Percentiles rank a stretch among this genome's conserved stretches.
phyloP scores from a whole-genome alignment of 1,140 invertebrate genomes.

The Drosophila mauritiana region DNA sequence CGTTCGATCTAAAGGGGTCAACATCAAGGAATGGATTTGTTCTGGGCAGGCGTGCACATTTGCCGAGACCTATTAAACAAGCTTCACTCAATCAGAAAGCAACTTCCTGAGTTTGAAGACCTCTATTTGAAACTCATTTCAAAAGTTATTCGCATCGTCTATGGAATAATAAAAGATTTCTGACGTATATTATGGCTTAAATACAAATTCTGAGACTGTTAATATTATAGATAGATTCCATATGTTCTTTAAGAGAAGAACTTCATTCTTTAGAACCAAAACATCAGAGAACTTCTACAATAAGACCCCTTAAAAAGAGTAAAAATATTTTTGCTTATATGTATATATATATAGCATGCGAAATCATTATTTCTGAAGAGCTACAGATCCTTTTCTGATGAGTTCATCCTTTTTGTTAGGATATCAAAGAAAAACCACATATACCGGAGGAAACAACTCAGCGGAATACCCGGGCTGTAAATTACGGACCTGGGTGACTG shows the following conservation, averaged over 20 bases:
- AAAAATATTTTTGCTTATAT: too few relatives aligned
- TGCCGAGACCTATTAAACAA: background rate
- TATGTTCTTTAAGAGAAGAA: too few relatives aligned
- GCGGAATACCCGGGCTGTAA: constrained; percentile 3
- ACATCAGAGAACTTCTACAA: too few relatives aligned
- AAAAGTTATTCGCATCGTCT: too few relatives aligned
- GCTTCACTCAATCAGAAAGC: background rate
- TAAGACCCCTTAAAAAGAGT: too few relatives aligned
- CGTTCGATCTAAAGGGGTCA: constrained; percentile 34
- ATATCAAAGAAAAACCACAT: constrained; percentile 6
- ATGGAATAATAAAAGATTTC: too few relatives aligned
- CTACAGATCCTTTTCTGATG: background rate
- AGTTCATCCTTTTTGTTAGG: constrained; percentile 5
- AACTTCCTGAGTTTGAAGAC: background rate
- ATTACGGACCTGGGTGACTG: constrained; percentile 23
- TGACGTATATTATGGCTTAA: too few relatives aligned
- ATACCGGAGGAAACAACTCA: constrained; percentile 1
- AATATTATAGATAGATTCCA: too few relatives aligned
- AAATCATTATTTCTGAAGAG: background rate
- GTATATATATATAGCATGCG: too few relatives aligned
- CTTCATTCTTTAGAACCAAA: too few relatives aligned
- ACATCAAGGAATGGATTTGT: background rate
- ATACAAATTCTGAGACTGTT: too few relatives aligned
- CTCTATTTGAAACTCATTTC: background rate
- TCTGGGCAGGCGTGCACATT: background rate